Evolutionary conservation across 1,140 invertebrate species (phyloP).

Genomic region (Mya arenaria): DNA sequence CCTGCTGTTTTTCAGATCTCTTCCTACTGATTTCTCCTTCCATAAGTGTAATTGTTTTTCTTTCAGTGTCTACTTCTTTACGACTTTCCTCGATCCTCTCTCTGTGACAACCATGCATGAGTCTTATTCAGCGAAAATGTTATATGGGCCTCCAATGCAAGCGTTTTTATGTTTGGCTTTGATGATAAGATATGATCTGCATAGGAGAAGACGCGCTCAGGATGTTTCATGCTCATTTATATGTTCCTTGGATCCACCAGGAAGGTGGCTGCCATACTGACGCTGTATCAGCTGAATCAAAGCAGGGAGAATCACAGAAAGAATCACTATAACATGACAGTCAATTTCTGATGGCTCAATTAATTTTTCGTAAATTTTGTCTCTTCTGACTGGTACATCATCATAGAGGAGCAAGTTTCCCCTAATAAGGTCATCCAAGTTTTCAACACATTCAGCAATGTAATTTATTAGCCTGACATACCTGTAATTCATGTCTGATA

Average conservation of each 20-base stretch:
- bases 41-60: conserved; percentile 4
- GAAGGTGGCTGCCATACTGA: conserved; percentile 49
- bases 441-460: background rate
- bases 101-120: background rate
- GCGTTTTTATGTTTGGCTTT: conserved; percentile 16
- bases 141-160: background rate
- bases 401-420: conserved; percentile 1
- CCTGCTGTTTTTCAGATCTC: conserved; percentile 14
- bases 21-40: background rate
- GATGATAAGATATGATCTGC: conserved; percentile 11
- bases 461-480: conserved; percentile 8
- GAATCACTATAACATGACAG: conserved; percentile 21
- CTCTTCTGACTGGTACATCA: conserved; percentile 2
- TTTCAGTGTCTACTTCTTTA: conserved; percentile 3
- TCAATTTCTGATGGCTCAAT: conserved; percentile 29
- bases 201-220: conserved; percentile 11
- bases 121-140: conserved; percentile 28
- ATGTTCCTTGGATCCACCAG: conserved; percentile 9
- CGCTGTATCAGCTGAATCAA: conserved; percentile 34
- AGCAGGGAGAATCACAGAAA: conserved; percentile 42
- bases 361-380: conserved; percentile 28
- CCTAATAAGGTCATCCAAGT: conserved; percentile 6
- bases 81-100: conserved; percentile 7
- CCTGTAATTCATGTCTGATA: conserved; percentile 15
- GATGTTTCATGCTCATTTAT: conserved; percentile 10